Conservation (phyloP, 2,797 vertebrate genomes). For the Cyclopterus lumpus region DNA sequence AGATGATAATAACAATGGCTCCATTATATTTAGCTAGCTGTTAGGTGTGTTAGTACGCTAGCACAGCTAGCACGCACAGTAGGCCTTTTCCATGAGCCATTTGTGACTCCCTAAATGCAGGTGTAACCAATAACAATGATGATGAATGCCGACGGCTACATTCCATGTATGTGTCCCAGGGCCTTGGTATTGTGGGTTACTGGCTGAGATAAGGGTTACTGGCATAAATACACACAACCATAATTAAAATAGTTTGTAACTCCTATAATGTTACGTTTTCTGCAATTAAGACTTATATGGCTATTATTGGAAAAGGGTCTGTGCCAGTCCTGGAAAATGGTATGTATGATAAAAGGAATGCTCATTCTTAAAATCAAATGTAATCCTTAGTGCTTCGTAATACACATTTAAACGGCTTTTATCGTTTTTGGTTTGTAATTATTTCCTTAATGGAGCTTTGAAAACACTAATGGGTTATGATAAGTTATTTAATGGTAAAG, state of each 20-base stretch:
- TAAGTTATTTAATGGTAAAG: background rate
- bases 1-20: background rate
- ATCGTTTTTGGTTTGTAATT: background rate
- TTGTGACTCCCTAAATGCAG: constrained; percentile 2
- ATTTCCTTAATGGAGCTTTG: background rate
- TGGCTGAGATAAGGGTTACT: background rate
- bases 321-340: background rate
- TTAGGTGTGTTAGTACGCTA: background rate
- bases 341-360: background rate
- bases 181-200: background rate
- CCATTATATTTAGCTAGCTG: background rate
- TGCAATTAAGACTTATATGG: background rate
- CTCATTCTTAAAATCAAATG: background rate
- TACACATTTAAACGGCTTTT: background rate
- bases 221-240: background rate
- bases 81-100: background rate
- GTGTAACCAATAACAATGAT: background rate
- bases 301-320: background rate
- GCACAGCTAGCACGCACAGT: background rate
- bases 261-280: background rate
- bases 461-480: background rate
- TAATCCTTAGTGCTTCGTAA: background rate
- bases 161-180: constrained; percentile 3
- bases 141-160: background rate
- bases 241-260: background rate